These are phyloP conservation scores for Drosophila willistoni DNA, from an alignment of 1,140 invertebrate genomes.

Conservation along the genomic window DNA sequence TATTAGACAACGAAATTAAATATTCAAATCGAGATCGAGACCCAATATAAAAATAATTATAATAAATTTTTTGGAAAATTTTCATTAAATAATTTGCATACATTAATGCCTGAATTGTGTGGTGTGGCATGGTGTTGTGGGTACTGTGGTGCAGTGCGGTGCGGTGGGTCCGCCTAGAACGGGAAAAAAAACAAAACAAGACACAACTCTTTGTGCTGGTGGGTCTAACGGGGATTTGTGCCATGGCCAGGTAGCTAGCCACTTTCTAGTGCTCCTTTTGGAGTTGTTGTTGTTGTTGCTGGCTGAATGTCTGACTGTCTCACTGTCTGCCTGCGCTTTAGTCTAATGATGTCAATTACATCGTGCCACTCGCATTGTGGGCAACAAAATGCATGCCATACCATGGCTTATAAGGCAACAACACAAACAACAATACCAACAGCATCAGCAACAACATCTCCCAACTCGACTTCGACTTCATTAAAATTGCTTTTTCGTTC, in stretches of 20 bases:
- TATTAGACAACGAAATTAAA: conserved; percentile 65
- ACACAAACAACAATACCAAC: conserved; percentile 33
- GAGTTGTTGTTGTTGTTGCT: neutral
- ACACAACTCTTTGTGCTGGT: conserved; percentile 19
- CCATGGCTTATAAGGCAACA: conserved; percentile 70
- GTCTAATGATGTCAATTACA: conserved; percentile 80
- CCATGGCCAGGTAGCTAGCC: conserved; percentile 40
- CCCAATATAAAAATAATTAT: conserved; percentile 49
- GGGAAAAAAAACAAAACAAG: conserved; percentile 16
- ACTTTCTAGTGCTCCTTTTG: conserved; percentile 72
- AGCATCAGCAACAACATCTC: conserved; percentile 47
- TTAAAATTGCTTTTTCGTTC: conserved; percentile 72
- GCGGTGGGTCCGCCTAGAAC: conserved; percentile 42
- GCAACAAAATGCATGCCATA: conserved; percentile 67
- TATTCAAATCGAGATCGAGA: conserved; percentile 44
- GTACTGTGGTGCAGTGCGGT: neutral
- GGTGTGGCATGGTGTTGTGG: conserved; percentile 16
- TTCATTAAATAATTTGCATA: conserved; percentile 64
- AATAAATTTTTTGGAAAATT: conserved; percentile 50
- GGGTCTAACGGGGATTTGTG: conserved; percentile 40
- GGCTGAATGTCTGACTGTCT: neutral
- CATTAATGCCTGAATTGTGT: conserved; percentile 33
- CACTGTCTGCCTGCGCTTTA: conserved; percentile 66
- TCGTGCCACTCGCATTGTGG: conserved; percentile 76
- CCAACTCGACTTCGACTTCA: conserved; percentile 66